Evolutionary conservation across 1,140 invertebrate species (phyloP).

Genomic region (Pogonus chalceus): DNA sequence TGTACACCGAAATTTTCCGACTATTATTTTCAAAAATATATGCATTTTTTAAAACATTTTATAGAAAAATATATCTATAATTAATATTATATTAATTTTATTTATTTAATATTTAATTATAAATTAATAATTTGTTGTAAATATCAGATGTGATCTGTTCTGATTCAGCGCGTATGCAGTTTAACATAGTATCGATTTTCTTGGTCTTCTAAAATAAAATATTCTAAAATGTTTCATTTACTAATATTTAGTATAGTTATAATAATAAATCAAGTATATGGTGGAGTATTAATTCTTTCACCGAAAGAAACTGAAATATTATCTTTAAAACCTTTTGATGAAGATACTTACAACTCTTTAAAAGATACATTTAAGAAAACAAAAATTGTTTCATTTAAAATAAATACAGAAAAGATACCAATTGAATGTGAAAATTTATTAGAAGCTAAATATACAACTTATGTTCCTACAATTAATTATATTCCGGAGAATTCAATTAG

Average conservation of each 20-base stretch:
- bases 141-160: too few relatives aligned
- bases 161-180: too few relatives aligned
- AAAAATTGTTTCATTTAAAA: neutral
- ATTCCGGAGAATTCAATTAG: neutral
- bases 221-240: neutral
- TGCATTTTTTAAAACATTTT: too few relatives aligned
- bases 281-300: neutral
- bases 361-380: neutral
- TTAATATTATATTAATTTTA: too few relatives aligned
- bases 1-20: too few relatives aligned
- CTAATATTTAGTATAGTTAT: neutral
- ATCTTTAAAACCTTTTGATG: neutral
- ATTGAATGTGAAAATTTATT: neutral
- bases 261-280: neutral
- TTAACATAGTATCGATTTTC: neutral
- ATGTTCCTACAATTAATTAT: neutral
- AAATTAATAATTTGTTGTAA: too few relatives aligned
- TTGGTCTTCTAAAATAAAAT: neutral
- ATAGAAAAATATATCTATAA: too few relatives aligned
- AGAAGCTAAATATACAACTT: neutral
- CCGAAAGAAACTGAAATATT: neutral
- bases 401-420: neutral
- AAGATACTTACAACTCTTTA: neutral
- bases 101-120: too few relatives aligned
- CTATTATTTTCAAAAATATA: too few relatives aligned